These are phyloP conservation scores for Chauna torquata DNA, from an alignment of 2,113 vertebrate species.

Conservation along the genomic window DNA sequence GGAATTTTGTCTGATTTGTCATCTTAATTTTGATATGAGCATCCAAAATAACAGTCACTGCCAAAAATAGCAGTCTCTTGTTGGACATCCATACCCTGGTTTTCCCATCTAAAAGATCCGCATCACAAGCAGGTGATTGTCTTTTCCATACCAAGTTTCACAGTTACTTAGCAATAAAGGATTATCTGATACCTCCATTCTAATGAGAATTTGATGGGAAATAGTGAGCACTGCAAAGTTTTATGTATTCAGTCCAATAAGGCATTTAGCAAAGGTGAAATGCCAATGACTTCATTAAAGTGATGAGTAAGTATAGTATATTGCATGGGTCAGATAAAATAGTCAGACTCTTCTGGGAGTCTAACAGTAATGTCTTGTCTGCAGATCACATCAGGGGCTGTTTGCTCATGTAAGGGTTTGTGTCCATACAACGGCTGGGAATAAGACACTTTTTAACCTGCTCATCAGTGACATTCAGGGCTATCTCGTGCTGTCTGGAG, in stretches of 20 bases:
- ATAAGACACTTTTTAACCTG: not conserved
- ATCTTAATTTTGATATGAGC: not conserved
- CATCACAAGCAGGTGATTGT: not conserved
- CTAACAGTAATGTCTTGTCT: not conserved
- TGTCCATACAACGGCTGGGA: not conserved
- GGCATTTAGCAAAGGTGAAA: not conserved
- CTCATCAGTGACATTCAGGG: not conserved
- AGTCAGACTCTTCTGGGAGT: not conserved
- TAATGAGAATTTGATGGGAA: not conserved
- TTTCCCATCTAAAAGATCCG: not conserved
- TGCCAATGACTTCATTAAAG: not conserved
- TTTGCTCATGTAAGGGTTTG: not conserved
- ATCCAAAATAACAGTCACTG: not conserved
- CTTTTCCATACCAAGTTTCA: not conserved
- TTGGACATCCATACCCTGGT: not conserved
- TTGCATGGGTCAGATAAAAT: not conserved
- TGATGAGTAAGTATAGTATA: not conserved
- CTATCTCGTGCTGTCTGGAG: not conserved
- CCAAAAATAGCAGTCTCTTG: not conserved
- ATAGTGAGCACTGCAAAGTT: not conserved
- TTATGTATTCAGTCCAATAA: not conserved
- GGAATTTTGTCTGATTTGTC: not conserved
- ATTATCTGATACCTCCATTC: not conserved
- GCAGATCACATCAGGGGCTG: not conserved
- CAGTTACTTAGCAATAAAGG: not conserved